Evolutionary conservation across 2,113 vertebrate species (phyloP), one percentile per base, ranked within the genome.

Genomic region (Lophura nycthemera): DNA sequence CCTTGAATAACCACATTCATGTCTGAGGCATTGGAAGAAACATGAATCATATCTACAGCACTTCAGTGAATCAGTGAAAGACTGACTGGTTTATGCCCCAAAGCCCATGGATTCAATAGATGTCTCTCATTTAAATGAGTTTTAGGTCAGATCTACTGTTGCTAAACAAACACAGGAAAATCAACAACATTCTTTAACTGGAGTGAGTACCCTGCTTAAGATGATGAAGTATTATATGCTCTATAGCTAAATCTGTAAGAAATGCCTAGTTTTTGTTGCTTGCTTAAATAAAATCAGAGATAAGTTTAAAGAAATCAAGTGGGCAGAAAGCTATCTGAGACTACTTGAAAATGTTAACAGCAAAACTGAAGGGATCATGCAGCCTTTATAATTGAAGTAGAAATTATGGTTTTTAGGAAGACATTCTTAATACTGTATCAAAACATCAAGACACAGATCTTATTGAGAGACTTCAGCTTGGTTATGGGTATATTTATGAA

Each of bases 1-100:
- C 88, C 54, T 89, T 94, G 85, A 95, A 93, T 75, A 86, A 88
- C 61, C 70, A 72, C 86, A 90, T 93, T 92, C 57, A 92, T 67
- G 92, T 81, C 57, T 57, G 56, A 82, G 40, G 65, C 77, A 88
- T 43, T 92, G 83, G 65, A 83, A 81, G 38, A 40, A 95, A 61
- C 57, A 78, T 61, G 73, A 88, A 78, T 94, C 92, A 83, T 78
- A 75, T 83, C 47, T 88, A 9, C 52, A 88, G 57, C 83, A 82
- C 90, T 92, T 92, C 76, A 92, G 65, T 70, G 78, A 95, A 67
- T 71, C 83, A 72, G 65, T 90, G 80, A 92, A 95, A 81, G 43
- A 42, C 57, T 93, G 88, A 38, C 67, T 93, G 50, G 52, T 88
- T 95, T 90, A 86, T 95, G 88, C 76, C 93, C 61, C 3, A 3